Evolutionary conservation across 1,140 invertebrate genomes (phyloP).

Genomic region (Cataglyphis hispanica): DNA sequence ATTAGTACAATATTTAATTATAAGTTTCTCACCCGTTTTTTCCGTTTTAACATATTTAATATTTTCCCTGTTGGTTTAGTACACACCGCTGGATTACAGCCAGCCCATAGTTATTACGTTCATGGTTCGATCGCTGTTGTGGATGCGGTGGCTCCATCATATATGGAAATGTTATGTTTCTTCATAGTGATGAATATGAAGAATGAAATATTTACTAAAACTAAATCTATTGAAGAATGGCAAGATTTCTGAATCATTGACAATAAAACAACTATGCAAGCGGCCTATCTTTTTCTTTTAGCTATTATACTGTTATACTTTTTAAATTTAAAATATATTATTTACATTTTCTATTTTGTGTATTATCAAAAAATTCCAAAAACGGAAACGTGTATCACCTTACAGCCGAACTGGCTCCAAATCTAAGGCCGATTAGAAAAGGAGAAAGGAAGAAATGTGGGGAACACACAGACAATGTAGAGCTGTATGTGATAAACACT

Average conservation of each 20-base stretch:
- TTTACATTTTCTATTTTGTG: background rate
- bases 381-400: background rate
- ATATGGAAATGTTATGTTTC: background rate
- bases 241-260: background rate
- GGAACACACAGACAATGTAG: constrained; percentile 23
- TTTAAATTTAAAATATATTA: background rate
- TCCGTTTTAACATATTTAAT: constrained; percentile 7
- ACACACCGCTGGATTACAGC: background rate
- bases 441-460: constrained; percentile 7
- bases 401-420: no score
- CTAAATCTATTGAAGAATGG: background rate
- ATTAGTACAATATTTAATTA: constrained; percentile 16
- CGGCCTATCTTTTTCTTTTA: background rate
- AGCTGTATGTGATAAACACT: constrained; percentile 26
- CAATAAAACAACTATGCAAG: background rate
- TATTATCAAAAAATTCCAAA: background rate
- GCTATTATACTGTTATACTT: background rate
- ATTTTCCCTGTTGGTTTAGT: background rate
- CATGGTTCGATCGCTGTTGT: background rate
- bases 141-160: background rate
- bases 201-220: background rate
- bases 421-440: constrained; percentile 1
- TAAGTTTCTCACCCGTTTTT: constrained; percentile 15
- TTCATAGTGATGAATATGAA: background rate
- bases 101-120: background rate